Conservation (phyloP, 2,888 invertebrate genomes). For the Drosophila acutilabella region DNA sequence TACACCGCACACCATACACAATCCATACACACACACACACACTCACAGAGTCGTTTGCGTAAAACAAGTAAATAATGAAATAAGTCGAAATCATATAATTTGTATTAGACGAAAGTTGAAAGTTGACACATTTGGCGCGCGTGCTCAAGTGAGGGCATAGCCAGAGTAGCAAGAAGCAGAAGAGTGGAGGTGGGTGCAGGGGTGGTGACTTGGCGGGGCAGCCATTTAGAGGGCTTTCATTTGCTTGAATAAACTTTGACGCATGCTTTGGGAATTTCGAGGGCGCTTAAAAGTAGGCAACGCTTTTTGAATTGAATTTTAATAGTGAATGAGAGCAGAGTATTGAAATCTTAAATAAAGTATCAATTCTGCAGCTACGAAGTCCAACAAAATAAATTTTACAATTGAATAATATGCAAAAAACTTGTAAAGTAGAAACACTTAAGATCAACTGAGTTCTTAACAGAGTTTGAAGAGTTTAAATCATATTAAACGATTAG, state of each 20-base stretch:
- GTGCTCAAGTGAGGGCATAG: conserved; percentile 62
- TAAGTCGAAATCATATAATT: conserved; percentile 76
- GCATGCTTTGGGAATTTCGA: conserved; percentile 4
- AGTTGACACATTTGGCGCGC: conserved; percentile 60
- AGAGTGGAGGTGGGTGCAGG: background rate
- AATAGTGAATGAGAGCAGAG: background rate
- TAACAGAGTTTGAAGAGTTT: too few species aligned
- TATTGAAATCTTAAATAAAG: background rate
- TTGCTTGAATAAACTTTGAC: conserved; percentile 52
- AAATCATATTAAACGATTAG: too few species aligned
- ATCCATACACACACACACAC: conserved; percentile 3
- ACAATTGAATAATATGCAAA: too few species aligned
- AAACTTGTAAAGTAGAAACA: too few species aligned
- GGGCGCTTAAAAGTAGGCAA: conserved; percentile 29
- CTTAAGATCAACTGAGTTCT: too few species aligned
- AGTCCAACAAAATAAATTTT: too few species aligned
- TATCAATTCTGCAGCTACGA: too few species aligned
- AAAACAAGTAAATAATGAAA: conserved; percentile 55
- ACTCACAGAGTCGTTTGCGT: conserved; percentile 21
- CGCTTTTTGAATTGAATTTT: conserved; percentile 28
- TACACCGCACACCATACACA: conserved; percentile 34
- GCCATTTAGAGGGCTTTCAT: conserved; percentile 29
- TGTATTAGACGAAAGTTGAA: conserved; percentile 69
- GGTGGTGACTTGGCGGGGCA: background rate
- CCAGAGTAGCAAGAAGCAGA: background rate